These are phyloP conservation scores for Eriosoma lanigerum DNA, from an alignment of 1,140 invertebrate genomes.

Conservation along the genomic window DNA sequence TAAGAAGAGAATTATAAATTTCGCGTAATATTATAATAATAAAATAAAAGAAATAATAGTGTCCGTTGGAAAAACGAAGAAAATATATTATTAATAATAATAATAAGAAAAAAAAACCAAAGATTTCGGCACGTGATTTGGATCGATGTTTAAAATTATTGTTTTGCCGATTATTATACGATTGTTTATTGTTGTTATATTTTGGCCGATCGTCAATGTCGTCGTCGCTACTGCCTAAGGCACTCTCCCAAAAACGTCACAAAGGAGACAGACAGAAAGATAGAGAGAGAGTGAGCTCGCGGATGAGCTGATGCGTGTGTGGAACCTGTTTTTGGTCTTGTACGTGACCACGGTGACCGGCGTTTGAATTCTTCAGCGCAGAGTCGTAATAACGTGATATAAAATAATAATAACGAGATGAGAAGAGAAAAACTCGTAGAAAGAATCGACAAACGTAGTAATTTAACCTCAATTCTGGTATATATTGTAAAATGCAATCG, in stretches of 20 bases:
- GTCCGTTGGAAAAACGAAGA: no score
- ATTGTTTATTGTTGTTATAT: constrained; percentile 11
- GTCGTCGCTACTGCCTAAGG: not conserved
- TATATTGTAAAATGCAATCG: not conserved
- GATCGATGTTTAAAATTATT: not conserved
- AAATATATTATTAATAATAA: no score
- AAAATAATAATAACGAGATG: constrained; percentile 3
- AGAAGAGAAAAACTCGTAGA: constrained; percentile 8
- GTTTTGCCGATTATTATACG: constrained; percentile 22
- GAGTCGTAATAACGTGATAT: not conserved
- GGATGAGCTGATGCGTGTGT: constrained; percentile 37
- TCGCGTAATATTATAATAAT: no score
- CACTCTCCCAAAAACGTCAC: constrained; percentile 37
- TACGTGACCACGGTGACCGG: constrained; percentile 45
- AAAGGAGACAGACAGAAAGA: not conserved
- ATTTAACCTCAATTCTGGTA: constrained; percentile 37
- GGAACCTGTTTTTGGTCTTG: constrained; percentile 46
- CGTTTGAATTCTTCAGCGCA: constrained; percentile 4
- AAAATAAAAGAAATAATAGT: no score
- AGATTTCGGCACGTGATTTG: no score
- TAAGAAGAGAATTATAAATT: no score
- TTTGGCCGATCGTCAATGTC: not conserved
- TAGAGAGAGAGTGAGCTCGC: constrained; percentile 24
- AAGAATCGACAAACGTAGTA: constrained; percentile 7
- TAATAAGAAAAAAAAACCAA: not conserved